Evolutionary conservation across 2,888 invertebrate genomes (phyloP), one percentile per base, ranked within the genome.

Genomic region (Ischnus inquisitorius): DNA sequence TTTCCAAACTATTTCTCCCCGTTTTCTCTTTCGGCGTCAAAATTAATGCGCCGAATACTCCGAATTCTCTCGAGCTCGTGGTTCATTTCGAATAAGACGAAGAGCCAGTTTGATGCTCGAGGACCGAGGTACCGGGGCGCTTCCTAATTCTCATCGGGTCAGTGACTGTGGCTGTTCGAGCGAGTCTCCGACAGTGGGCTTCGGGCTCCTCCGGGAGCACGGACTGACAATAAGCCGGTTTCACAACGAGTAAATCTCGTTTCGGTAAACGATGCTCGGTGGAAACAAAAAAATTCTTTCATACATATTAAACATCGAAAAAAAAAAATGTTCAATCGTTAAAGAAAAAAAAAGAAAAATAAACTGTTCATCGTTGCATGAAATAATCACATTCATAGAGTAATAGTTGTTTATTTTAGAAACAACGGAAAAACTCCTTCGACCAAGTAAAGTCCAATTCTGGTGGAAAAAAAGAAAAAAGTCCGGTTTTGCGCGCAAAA

Each of bases 121-220:
- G 65, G 60, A 79, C 46, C 62, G 78, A 62, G 77, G 67, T 48
- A 71, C 65, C 77, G 64, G 65, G 68, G 19, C 54, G 76, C 51
- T 89, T 88, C 87, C 88, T 86, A 90, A 89, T 88, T 87, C 88
- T 76, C 78, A 19, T 68, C 87, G 82, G 90, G 91, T 89, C 90
- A 88, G 88, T 82, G 89, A 90, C 90, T 88, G 86, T 76, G 76
- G 69, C 39, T 60, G 74, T 82, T 69, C 25, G 64, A 80, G 82
- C 84, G 81, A 83, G 83, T 86, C 87, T 67, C 72, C 22, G 86
- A 88, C 88, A 87, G 86, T 84, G 85, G 65, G 82, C 78, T 85
- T 78, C 25, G 46, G 79, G 71, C 39, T 77, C 67, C 39, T 76
- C 43, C n/a, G n/a, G 54, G 60, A 60, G 14, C 51, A 43, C 25